Conservation (phyloP, 2,888 invertebrate genomes). For the Labia minor region DNA sequence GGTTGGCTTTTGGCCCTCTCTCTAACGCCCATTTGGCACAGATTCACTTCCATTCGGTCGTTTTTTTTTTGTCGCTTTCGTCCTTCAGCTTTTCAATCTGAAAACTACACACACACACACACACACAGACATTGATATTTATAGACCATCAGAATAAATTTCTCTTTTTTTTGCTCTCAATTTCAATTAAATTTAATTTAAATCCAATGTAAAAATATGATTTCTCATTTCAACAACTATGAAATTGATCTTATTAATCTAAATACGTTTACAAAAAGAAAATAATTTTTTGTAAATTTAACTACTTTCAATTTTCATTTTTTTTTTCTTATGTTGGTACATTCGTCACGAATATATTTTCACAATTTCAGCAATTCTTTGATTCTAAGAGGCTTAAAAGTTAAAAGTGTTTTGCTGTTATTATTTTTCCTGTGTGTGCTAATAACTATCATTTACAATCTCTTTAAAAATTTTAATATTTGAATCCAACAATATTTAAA, state of each 20-base stretch:
- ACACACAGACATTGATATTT: neutral
- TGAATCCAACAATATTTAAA: too few species aligned
- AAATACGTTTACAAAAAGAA: neutral
- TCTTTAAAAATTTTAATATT: too few species aligned
- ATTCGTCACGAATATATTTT: too few species aligned
- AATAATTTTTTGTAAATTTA: neutral
- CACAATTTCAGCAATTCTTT: too few species aligned
- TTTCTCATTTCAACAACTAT: neutral
- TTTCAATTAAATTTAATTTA: neutral
- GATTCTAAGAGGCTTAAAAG: too few species aligned
- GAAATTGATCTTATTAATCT: neutral
- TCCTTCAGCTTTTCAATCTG: neutral
- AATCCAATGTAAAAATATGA: too few species aligned
- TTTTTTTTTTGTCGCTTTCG: neutral
- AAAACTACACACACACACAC: neutral
- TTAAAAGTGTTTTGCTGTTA: too few species aligned
- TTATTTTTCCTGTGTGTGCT: too few species aligned
- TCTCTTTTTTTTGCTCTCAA: neutral
- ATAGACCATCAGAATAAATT: neutral
- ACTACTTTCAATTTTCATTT: neutral
- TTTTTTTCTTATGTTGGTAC: too few species aligned
- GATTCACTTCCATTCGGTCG: neutral
- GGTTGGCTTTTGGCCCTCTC: neutral
- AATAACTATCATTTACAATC: too few species aligned
- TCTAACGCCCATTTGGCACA: constrained; percentile 5